Conservation (phyloP, 2,888 invertebrate species). For the Oligia strigilis region DNA sequence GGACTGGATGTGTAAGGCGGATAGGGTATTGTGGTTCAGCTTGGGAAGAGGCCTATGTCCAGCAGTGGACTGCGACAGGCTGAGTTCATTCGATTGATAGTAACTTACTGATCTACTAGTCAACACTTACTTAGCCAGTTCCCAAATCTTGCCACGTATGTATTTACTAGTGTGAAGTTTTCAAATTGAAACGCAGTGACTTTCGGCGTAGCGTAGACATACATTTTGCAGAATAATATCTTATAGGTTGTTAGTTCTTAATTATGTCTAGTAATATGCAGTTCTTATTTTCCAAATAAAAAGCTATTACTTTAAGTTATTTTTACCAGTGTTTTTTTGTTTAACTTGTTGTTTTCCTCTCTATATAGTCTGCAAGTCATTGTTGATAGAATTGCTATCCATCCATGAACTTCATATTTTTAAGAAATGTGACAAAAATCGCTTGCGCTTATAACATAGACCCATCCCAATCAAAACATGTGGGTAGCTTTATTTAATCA, state of each 20-base stretch:
- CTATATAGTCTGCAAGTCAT: neutral
- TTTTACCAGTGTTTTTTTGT: too few species aligned
- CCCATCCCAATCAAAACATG: conserved; percentile 33
- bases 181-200: neutral
- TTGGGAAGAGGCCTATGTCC: neutral
- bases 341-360: neutral
- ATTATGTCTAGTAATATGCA: too few species aligned
- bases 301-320: too few species aligned
- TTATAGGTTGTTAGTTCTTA: too few species aligned
- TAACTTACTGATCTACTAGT: neutral
- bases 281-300: too few species aligned
- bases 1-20: neutral
- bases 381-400: neutral
- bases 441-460: conserved; percentile 13
- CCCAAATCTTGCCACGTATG: neutral
- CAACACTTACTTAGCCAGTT: neutral
- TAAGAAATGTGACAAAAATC: neutral
- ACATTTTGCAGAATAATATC: too few species aligned
- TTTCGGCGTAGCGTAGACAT: too few species aligned
- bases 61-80: neutral
- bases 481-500: conserved; percentile 59
- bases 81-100: neutral
- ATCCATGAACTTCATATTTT: neutral
- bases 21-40: neutral
- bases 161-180: neutral